Percentiles rank a stretch among this genome's conserved stretches.
phyloP scores from a whole-genome alignment of 1,140 invertebrate genomes.

The Triops longicaudatus region DNA sequence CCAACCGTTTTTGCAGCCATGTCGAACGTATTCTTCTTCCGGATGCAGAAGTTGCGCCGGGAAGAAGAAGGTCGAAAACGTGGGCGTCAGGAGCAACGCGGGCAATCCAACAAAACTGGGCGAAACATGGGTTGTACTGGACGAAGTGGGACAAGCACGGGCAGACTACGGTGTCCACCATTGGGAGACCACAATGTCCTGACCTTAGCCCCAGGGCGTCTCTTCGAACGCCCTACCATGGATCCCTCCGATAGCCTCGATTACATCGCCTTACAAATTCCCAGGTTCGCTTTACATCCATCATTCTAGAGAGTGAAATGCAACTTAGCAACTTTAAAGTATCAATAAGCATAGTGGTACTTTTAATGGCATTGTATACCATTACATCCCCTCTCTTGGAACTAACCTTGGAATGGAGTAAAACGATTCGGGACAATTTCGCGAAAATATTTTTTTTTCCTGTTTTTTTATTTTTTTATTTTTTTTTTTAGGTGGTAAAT shows the following conservation, averaged over 20 bases:
- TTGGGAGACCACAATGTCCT: slow-evolving; percentile 44
- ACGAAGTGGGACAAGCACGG: slow-evolving; percentile 38
- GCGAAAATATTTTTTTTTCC: too few species aligned
- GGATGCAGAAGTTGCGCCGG: slow-evolving; percentile 75
- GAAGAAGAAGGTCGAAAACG: slow-evolving; percentile 58
- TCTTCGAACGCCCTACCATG: slow-evolving; percentile 71
- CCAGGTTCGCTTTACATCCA: slow-evolving; percentile 53
- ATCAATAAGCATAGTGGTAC: too few species aligned
- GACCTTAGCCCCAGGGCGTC: slow-evolving; percentile 60
- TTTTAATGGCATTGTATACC: too few species aligned
- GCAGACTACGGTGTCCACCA: slow-evolving; percentile 35
- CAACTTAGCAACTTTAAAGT: too few species aligned
- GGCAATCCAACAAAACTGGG: slow-evolving; percentile 38
- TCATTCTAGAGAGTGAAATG: background rate
- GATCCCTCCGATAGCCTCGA: slow-evolving; percentile 71
- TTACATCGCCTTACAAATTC: slow-evolving; percentile 82
- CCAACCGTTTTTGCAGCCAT: slow-evolving; percentile 41
- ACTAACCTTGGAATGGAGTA: too few species aligned
- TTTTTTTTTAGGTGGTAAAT: too few species aligned
- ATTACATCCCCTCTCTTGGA: too few species aligned
- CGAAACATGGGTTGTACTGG: slow-evolving; percentile 46
- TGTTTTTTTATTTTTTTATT: too few species aligned
- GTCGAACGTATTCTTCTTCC: slow-evolving; percentile 87
- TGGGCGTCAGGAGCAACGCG: slow-evolving; percentile 33
- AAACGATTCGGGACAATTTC: too few species aligned